Conservation (phyloP, 2,888 invertebrate genomes). For the Rhogogaster chlorosoma region DNA sequence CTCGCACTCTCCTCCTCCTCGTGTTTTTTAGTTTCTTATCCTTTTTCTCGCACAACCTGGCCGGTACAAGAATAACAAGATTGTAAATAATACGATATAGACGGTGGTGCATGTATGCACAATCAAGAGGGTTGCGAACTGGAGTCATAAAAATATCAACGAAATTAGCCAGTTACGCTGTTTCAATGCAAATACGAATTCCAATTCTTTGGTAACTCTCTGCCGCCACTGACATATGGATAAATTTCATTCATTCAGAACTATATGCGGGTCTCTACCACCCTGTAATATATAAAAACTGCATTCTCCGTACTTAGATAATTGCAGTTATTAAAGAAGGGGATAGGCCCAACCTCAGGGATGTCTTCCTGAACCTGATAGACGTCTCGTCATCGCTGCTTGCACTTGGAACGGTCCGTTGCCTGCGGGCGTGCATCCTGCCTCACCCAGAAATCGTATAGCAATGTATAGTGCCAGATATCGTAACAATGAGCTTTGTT, state of each 20-base stretch:
- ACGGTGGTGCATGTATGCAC: slow-evolving; percentile 1
- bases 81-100: slow-evolving; percentile 57
- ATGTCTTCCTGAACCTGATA: slow-evolving; percentile 39
- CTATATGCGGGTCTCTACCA: background rate
- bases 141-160: slow-evolving; percentile 51
- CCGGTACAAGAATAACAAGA: slow-evolving; percentile 55
- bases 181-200: slow-evolving; percentile 38
- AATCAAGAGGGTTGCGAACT: slow-evolving; percentile 35
- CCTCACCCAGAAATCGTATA: slow-evolving; percentile 33
- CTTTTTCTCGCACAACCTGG: slow-evolving; percentile 18
- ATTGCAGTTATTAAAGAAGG: slow-evolving; percentile 25
- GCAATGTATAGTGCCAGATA: background rate
- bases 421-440: slow-evolving; percentile 36
- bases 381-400: slow-evolving; percentile 40
- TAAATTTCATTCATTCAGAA: background rate
- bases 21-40: slow-evolving; percentile 20
- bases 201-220: slow-evolving; percentile 9
- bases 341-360: background rate
- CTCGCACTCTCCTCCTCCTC: slow-evolving; percentile 47
- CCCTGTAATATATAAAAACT: background rate
- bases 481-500: slow-evolving; percentile 47
- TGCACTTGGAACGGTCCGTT: slow-evolving; percentile 43
- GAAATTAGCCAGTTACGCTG: slow-evolving; percentile 46
- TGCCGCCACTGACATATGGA: background rate
- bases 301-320: background rate